These are phyloP conservation scores for Psephotus haematonotus DNA, from an alignment of 2,113 vertebrate species.

Conservation along the genomic window DNA sequence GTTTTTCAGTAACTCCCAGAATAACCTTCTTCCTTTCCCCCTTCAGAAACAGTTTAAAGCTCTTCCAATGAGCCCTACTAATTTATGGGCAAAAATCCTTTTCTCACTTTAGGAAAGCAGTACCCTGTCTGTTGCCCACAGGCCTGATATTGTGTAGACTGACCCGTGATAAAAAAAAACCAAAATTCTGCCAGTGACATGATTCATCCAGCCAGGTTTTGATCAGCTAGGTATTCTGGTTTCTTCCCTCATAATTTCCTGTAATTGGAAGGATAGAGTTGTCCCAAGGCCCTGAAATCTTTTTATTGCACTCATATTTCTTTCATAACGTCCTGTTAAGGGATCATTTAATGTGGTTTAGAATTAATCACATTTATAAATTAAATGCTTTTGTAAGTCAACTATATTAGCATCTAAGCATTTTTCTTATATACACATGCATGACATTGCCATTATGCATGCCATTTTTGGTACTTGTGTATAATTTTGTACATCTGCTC, in stretches of 20 bases:
- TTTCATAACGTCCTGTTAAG: not conserved
- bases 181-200: not conserved
- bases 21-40: not conserved
- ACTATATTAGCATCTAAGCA: not conserved
- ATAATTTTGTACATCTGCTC: not conserved
- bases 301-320: not conserved
- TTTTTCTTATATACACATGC: not conserved
- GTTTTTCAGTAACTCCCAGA: not conserved
- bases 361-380: not conserved
- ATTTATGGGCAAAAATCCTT: not conserved
- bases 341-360: not conserved
- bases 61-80: not conserved
- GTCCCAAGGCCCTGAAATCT: not conserved
- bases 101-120: not conserved
- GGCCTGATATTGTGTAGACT: not conserved
- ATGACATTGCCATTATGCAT: not conserved
- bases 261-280: not conserved
- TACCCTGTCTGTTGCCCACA: not conserved
- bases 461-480: not conserved
- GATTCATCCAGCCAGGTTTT: not conserved
- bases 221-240: not conserved
- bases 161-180: not conserved
- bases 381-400: not conserved
- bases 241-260: not conserved
- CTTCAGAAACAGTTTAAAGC: not conserved